Evolutionary conservation across 1,140 invertebrate species (phyloP), one percentile per base, ranked within the genome.

Genomic region (Drosophila baimaii): DNA sequence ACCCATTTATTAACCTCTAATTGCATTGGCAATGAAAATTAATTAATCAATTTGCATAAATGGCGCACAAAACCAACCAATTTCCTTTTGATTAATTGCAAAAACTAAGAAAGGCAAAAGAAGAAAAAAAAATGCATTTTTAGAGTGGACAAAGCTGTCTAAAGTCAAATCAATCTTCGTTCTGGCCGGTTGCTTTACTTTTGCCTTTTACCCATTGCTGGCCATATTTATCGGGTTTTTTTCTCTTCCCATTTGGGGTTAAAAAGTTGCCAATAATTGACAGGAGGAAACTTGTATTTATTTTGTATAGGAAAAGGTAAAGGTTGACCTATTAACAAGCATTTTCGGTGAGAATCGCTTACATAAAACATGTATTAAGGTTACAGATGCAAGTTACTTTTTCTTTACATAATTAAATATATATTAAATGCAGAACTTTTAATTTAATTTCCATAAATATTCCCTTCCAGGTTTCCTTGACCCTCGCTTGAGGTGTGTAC

Each of bases 121-220:
- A 41, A 56, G 68, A 81, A 81, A 58, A 41, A 56, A 77, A 81
- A 81, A 58, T 86, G 74, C 83, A 88, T 72, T 72, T 47, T 59
- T 46, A 71, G 77, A 86, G 49, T 79, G 74, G 69, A 75, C 82
- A 65, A 86, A 81, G 27, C 74, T 52, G 52, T 82, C 70, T 39
- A 46, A 79, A 85, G 65, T 86, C 66, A 63, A 79, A 85, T 85
- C 83, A 85, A 85, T 85, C 82, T 85, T 85, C 75, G 83, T 82
- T 82, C 37, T 62, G 49, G 51, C 61, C 58, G 61, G 51, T 74
- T 76, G 39, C n/a, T 37, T 31, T 55, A 27, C 21, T 19, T 35
- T 46, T 49, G 17, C 19, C 15, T 27, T 47, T 47, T 35, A 3
- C 27, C 31, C 29, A 33, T 41, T 49, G 6, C 27, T 15, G 27